Conservation (phyloP, 2,113 vertebrate genomes). For the Semnopithecus entellus region DNA sequence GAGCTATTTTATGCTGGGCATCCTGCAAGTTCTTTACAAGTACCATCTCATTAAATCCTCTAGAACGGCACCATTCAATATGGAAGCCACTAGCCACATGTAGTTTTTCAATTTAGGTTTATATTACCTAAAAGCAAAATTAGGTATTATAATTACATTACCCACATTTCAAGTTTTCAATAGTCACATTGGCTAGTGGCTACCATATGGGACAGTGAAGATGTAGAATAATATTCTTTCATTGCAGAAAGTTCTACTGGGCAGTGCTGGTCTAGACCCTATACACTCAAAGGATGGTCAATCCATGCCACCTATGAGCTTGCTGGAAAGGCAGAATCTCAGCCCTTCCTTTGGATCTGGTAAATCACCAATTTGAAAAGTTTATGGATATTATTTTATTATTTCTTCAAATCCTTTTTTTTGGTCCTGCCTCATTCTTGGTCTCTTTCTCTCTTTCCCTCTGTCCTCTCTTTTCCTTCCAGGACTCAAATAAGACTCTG, state of each 20-base stretch:
- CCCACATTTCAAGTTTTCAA: neutral
- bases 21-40: neutral
- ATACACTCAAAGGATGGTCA: too few relatives aligned
- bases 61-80: neutral
- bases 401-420: neutral
- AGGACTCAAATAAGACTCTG: neutral
- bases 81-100: neutral
- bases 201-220: neutral
- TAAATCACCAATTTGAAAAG: neutral
- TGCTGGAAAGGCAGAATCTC: neutral
- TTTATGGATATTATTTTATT: neutral
- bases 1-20: neutral
- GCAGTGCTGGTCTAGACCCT: neutral
- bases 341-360: neutral
- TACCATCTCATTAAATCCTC: neutral
- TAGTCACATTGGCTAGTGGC: neutral
- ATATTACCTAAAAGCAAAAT: neutral
- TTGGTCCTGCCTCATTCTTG: neutral
- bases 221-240: neutral
- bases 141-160: neutral
- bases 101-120: neutral
- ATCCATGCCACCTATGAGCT: neutral
- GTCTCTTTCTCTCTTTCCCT: neutral
- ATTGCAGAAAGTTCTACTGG: neutral
- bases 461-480: neutral